These are phyloP conservation scores for Calameuta filiformis DNA, from an alignment of 2,888 invertebrate genomes.

Conservation along the genomic window DNA sequence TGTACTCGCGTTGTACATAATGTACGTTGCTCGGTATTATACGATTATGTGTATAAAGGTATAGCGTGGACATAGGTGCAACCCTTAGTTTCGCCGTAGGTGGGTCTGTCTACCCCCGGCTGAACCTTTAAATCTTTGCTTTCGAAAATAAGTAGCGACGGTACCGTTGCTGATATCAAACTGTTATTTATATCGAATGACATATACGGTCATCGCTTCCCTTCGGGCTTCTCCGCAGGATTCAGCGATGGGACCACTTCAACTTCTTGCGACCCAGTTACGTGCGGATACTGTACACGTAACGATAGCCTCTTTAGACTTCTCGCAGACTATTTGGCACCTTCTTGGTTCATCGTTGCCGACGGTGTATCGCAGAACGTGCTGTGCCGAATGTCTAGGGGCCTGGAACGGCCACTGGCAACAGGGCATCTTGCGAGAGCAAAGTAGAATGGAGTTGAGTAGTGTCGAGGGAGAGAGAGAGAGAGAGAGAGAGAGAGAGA, in stretches of 20 bases:
- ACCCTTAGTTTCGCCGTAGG: not conserved
- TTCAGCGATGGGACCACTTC: not conserved
- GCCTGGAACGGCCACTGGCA: not conserved
- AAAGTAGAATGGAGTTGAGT: not conserved
- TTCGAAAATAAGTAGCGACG: not conserved
- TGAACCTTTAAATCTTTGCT: not conserved
- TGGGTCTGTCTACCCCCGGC: not conserved
- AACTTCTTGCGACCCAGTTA: not conserved
- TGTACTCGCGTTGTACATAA: not conserved
- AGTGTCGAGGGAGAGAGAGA: not conserved
- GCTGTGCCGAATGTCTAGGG: not conserved
- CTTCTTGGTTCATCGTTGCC: not conserved
- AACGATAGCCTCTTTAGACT: no score
- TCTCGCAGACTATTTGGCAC: not conserved
- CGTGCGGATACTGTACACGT: no score
- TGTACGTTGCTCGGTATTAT: not conserved
- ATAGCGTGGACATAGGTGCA: not conserved
- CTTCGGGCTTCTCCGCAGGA: not conserved
- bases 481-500: no score
- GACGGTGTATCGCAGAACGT: not conserved
- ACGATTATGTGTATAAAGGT: not conserved
- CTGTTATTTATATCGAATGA: not conserved
- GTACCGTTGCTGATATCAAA: not conserved
- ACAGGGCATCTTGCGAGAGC: not conserved
- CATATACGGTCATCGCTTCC: not conserved